Base-by-base conservation (phyloP, 2,113 vertebrate genomes). In the Callocephalon fimbriatum region DNA sequence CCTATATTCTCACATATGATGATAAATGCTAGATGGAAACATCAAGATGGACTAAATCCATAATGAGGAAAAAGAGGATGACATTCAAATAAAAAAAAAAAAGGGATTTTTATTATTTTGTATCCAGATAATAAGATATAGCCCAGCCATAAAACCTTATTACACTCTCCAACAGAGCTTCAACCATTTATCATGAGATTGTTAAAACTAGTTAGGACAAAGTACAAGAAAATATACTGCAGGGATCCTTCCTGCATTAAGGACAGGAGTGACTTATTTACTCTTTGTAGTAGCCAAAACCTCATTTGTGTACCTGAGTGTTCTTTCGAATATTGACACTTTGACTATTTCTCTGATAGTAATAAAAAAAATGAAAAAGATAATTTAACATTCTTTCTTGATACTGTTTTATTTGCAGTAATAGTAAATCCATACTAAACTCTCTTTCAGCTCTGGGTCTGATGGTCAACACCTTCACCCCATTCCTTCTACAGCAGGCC, bases 61-160 rank as follows among this genome's bases (percentile, higher is more conserved):
- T 90, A 85, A 87, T 74, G 7, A 93, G 22, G 35, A 82, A 51
- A 91, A 94, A 85, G 70, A 96, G 27, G 31, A 82, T 53, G 47
- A 68, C 23, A 93, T 90, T 93, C 40, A 87, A 72, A 96, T 38
- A 44, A 72, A 51, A 50, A 86, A 68, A 75, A 12, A 86, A 66
- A 79, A 9, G 22, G 15, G 20, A 67, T 56, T 77, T 68, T 53
- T 54, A 71, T 87, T 90, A 29, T 94, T 91, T 95, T 91, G 92
- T 82, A 40, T 94, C 87, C 58, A 88, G 68, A 85, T 61, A 95
- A 75, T 75, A 74, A 94, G 70, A 90, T 75, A 87, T n/a, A 85
- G 47, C 45, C 87, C 51, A 94, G 35, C 44, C 62, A 51, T 79
- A 89, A 96, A 84, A 96, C 38, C 89, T 91, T 75, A 93, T 87